phyloP scores from a whole-genome alignment of 2,888 invertebrate genomes.

The Troilus luridus region DNA sequence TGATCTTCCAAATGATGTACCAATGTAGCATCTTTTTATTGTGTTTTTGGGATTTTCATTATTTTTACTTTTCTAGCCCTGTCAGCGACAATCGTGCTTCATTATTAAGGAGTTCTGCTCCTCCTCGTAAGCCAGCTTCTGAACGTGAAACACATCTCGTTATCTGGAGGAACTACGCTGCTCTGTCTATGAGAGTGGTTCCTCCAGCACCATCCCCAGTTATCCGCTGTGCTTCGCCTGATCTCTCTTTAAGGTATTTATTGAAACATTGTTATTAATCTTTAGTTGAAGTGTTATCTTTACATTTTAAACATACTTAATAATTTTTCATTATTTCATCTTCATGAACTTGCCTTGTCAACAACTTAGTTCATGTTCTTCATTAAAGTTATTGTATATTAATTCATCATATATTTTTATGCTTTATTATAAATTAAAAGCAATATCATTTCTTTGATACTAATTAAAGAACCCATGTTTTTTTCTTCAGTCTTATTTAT shows the following conservation, averaged over 20 bases:
- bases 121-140: conserved; percentile 90
- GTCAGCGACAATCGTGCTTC: conserved; percentile 97
- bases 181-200: conserved; percentile 95
- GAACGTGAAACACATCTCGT: conserved; percentile 96
- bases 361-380: too few relatives aligned
- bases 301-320: neutral
- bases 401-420: too few relatives aligned
- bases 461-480: too few relatives aligned
- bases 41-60: too few relatives aligned
- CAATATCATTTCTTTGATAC: too few relatives aligned
- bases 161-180: conserved; percentile 98
- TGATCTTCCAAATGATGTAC: too few relatives aligned
- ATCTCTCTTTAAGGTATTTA: conserved; percentile 87
- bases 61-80: conserved; percentile 75
- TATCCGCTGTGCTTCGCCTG: conserved; percentile 92
- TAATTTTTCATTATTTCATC: too few relatives aligned
- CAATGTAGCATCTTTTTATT: too few relatives aligned
- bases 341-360: too few relatives aligned
- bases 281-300: neutral
- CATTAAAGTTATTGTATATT: too few relatives aligned
- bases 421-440: too few relatives aligned
- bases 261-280: neutral
- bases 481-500: too few relatives aligned
- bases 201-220: conserved; percentile 91
- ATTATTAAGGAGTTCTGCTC: conserved; percentile 87